Evolutionary conservation across 2,888 invertebrate genomes (phyloP).

Genomic region (Azorinus chamasolen): DNA sequence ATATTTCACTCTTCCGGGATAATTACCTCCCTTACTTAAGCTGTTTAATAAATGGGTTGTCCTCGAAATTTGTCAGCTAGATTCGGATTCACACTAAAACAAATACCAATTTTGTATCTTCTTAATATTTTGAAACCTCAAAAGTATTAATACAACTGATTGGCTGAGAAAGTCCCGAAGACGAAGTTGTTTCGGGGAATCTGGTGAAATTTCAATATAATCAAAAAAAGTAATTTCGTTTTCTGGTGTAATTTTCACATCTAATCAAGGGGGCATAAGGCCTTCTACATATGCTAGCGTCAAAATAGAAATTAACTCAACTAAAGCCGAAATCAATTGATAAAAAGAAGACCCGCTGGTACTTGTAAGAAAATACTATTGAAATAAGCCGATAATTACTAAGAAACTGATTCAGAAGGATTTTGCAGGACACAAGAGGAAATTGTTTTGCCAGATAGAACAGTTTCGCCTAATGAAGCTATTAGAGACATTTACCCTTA

Average conservation of each 20-base stretch:
- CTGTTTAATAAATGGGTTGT: constrained; percentile 44
- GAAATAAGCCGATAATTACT: constrained; percentile 62
- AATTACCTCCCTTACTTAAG: constrained; percentile 38
- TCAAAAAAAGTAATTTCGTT: constrained; percentile 46
- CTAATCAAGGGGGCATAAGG: constrained; percentile 33
- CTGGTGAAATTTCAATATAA: constrained; percentile 43
- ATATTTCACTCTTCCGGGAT: constrained; percentile 1
- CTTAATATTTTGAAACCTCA: constrained; percentile 11
- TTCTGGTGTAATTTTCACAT: constrained; percentile 48
- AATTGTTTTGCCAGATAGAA: constrained; percentile 59
- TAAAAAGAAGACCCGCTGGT: constrained; percentile 47
- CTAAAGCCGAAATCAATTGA: constrained; percentile 57
- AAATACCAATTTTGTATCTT: constrained; percentile 46
- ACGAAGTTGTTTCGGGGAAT: constrained; percentile 17
- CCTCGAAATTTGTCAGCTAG: constrained; percentile 44
- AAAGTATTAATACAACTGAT: too few species aligned
- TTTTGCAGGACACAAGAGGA: constrained; percentile 50
- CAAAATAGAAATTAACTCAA: constrained; percentile 50
- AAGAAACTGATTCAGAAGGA: constrained; percentile 36
- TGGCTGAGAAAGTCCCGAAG: too few species aligned
- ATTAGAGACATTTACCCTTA: constrained; percentile 16
- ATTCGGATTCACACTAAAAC: constrained; percentile 52
- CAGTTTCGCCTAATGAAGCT: constrained; percentile 56
- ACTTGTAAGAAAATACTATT: constrained; percentile 47
- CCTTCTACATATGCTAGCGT: constrained; percentile 41